Base-by-base conservation (phyloP, 2,113 vertebrate species). In the Clarias magur region DNA sequence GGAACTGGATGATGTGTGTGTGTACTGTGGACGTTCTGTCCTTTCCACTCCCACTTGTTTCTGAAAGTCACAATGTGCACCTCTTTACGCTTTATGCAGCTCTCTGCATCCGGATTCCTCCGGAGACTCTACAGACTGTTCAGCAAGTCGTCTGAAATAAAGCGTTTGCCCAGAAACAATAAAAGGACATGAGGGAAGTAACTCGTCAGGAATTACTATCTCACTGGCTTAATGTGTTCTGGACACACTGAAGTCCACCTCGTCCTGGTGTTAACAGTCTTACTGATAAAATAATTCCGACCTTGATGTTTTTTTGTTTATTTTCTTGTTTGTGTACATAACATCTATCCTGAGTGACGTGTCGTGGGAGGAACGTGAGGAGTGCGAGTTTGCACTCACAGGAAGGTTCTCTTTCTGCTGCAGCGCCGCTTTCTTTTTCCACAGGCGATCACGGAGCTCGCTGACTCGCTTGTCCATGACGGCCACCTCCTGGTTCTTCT, bases 391-490 rank as follows among this genome's bases (percentile, higher is more conserved):
- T 25, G 76, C 88, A 95, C 98, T 96, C 93, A 98, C 98, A 42
- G 97, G 97, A 38, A 99, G 92, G 68, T 97, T 98, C 86, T 99
- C 98, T 4, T 98, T 99, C 88, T 99, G 98, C 89, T 99, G 98
- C 87, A 99, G 94, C 0, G 98, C 97, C 6, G 96, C 98, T 91
- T 99, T 99, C 93, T 99, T 99, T 95, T 99, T 99, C 97, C 97
- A 99, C 62, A 99, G 95, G 23, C 98, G 95, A 87, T 99, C 98
- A 8, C 98, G 93, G 88, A 99, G 96, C 95, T 99, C 98, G 83
- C 89, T 96, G 91, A 99, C 97, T 48, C 98, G 96, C 94, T 96
- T 97, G 91, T 99, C 98, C 98, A 99, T 99, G 90, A 96, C 92
- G 0, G 95, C 97, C 93, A 99, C 97, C 93, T 99, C 98, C 30